Evolutionary conservation across 1,140 invertebrate species (phyloP), one percentile per base, ranked within the genome.

Genomic region (Pseudobourletiella spinata): DNA sequence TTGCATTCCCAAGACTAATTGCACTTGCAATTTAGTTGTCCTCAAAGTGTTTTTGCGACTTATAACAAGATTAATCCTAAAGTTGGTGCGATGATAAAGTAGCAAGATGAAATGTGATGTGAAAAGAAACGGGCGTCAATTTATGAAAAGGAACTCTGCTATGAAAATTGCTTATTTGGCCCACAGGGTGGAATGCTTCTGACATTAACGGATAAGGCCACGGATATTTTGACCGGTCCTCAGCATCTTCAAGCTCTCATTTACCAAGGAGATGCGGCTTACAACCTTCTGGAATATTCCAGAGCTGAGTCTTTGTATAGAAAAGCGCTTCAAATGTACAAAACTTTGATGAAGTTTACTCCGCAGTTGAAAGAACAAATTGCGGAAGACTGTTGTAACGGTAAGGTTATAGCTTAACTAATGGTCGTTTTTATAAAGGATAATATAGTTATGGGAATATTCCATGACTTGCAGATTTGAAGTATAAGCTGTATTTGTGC

Each of bases 401-500:
- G 70, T 74, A 59, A 58, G 43, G 46, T 28, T 46, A 44, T 57
- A 56, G 61, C 56, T 22, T 67, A 39, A 68, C 58, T 63, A 64
- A 51, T 48, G 18, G 46, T 32, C 39, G 16, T 30, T 18, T n/a
- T 14, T 29, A 20, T 32, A 2, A 56, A 4, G 20, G n/a, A 22
- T 62, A 2, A 25, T 28, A 57, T 44, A 3, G 29, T 3, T 2
- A 22, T 57, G 42, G 8, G 18, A 54, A 30, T 4, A 18, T 8
- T 64, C 3, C 59, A 15, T 59, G 11, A 35, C 11, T 64, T 59
- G 3, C 77, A 78, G 86, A 88, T 68, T 82, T 89, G n/a, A 87
- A 87, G 73, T 89, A 83, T 71, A 83, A 86, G 73, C 81, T 88
- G 42, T 81, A 88, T 73, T 71, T 81, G 22, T 89, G 87, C 73